Conservation (phyloP, 2,113 vertebrate genomes). For the Apaloderma vittatum region DNA sequence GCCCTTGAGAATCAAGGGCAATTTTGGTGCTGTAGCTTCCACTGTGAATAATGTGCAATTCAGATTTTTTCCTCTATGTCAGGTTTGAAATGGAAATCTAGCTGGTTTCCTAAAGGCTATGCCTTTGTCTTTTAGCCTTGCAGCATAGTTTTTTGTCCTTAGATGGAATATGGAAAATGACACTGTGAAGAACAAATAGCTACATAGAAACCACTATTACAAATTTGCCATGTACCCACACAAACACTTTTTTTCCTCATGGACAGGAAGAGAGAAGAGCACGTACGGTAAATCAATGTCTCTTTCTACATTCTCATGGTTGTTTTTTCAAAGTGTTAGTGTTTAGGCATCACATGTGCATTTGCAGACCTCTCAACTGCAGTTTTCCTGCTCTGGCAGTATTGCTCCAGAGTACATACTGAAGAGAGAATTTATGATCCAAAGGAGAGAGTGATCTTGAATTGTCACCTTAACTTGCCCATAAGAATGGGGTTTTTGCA, state of each 20-base stretch:
- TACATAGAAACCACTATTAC: neutral
- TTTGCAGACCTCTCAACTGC: neutral
- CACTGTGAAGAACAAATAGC: neutral
- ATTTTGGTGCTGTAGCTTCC: neutral
- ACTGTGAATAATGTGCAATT: neutral
- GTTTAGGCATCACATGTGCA: neutral
- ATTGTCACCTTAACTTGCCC: neutral
- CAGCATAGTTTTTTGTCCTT: neutral
- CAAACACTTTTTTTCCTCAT: neutral
- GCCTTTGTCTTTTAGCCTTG: neutral
- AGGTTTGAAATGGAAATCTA: neutral
- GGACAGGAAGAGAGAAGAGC: neutral
- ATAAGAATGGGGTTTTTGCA: fast-evolving
- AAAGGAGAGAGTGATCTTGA: neutral
- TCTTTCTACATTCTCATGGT: neutral
- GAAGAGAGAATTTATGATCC: neutral
- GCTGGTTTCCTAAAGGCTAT: neutral
- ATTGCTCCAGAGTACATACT: neutral
- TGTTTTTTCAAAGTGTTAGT: neutral
- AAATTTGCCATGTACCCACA: neutral
- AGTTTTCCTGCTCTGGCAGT: neutral
- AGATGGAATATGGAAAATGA: neutral
- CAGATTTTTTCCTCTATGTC: neutral
- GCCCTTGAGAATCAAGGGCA: neutral
- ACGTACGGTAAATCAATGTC: neutral